Evolutionary conservation across 2,113 vertebrate species (phyloP), one percentile per base, ranked within the genome.

Genomic region (Corythornis madagascariensis): DNA sequence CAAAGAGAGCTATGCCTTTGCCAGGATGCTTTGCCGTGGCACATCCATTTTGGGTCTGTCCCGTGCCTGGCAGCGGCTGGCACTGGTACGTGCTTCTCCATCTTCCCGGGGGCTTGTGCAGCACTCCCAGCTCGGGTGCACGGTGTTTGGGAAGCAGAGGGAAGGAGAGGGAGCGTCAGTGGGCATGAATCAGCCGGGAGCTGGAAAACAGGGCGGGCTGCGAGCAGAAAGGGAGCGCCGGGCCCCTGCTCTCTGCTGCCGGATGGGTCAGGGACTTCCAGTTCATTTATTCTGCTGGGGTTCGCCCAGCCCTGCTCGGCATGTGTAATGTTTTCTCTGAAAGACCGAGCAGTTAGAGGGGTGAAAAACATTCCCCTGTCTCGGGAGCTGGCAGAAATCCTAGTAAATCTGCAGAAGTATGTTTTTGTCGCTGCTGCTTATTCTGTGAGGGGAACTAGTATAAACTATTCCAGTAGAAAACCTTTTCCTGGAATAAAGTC

Each of bases 321-420:
- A 48, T 86, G 86, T 26, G 89, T 71, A 66, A 82, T 89, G 95
- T 93, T 96, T 95, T 48, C 47, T 80, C 88, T 93, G 80, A 86
- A 86, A 90, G 92, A 87, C 59, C 35, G 7, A 75, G 92, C 92
- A 77, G 75, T 9, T 53, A 66, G 69, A 81, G 71, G 90, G 83
- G 93, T 64, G 93, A 95, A 94, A 94, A 93, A 94, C 90, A 90
- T 86, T 90, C 90, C 61, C 90, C 83, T 69, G 90, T 94, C 91
- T 57, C 74, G 59, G 91, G 85, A 89, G 82, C 93, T 96, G 95
- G 95, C 95, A 95, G 94, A n/a, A 87, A 63, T 91, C 94, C 94
- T 85, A 82, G 92, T 28, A 69, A 83, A 95, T 89, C 88, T 91
- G 94, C 95, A 88, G 85, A 88, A 94, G 79, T 80, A 91, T 95